A percentile compares a stretch with the other conserved stretches of the same genome.
phyloP scores from a whole-genome alignment of 2,888 invertebrate genomes.

The Theristus sp. region DNA sequence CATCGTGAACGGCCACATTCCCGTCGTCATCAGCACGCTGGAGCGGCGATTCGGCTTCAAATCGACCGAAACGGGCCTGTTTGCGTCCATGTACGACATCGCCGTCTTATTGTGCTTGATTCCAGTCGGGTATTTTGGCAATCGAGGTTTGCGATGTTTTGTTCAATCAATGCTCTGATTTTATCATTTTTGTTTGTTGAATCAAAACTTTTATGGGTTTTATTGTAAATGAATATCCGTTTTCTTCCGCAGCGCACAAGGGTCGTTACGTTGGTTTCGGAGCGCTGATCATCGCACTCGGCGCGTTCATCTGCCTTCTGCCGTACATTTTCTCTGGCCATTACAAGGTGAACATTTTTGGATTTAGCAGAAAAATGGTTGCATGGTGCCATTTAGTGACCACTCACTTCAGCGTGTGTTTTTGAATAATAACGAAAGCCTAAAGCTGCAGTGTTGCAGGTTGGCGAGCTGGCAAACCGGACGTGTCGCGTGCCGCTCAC shows the following conservation, averaged over 20 bases:
- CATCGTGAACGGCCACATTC: neutral
- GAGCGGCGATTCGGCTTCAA: slow-evolving; percentile 24
- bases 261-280: slow-evolving; percentile 48
- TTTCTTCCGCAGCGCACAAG: slow-evolving; percentile 31
- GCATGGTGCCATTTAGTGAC: too few species aligned
- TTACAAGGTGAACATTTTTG: slow-evolving; percentile 31
- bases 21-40: slow-evolving; percentile 14
- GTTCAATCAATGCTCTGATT: neutral
- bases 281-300: slow-evolving; percentile 45
- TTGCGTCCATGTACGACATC: slow-evolving; percentile 63
- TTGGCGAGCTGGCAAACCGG: too few species aligned
- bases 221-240: too few species aligned
- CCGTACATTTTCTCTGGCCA: slow-evolving; percentile 54
- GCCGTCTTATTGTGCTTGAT: slow-evolving; percentile 57
- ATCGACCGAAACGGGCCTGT: slow-evolving; percentile 51
- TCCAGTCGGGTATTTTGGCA: slow-evolving; percentile 61
- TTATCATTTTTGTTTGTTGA: too few species aligned
- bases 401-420: too few species aligned
- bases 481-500: too few species aligned
- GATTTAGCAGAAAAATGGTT: too few species aligned
- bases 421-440: too few species aligned
- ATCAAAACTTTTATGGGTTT: too few species aligned
- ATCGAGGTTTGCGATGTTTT: slow-evolving; percentile 12
- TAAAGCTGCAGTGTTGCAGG: too few species aligned
- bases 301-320: slow-evolving; percentile 50